A percentile compares a stretch with the other conserved stretches of the same genome.
These are phyloP conservation scores for Hydra vulgaris DNA, from an alignment of 30 jellyfish, hydroid and myxozoan species.

Conservation along the genomic window DNA sequence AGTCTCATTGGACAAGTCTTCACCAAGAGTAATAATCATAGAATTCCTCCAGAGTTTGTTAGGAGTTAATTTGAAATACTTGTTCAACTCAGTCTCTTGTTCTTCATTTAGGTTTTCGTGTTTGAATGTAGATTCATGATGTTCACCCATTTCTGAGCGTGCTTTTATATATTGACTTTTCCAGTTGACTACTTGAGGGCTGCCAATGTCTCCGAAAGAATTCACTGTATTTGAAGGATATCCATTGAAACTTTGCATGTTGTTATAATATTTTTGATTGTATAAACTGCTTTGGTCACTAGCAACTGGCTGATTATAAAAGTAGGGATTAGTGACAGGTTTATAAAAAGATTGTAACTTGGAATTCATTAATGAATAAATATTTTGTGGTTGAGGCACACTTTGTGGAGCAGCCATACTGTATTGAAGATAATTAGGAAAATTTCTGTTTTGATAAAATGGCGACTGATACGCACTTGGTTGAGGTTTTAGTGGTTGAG, in stretches of 20 bases:
- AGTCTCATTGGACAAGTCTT: constrained; percentile 6
- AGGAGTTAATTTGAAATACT: neutral
- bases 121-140: neutral
- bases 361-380: neutral
- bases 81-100: neutral
- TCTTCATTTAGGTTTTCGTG: neutral
- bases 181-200: constrained; percentile 27
- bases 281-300: neutral
- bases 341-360: neutral
- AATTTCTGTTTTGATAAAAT: neutral
- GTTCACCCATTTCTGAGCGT: constrained; percentile 7
- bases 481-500: neutral
- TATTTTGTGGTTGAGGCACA: neutral
- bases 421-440: neutral
- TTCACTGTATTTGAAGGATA: neutral
- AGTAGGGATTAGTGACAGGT: neutral
- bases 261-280: neutral
- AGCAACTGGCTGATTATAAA: neutral
- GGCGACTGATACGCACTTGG: neutral
- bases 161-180: neutral
- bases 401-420: neutral
- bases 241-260: neutral
- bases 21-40: constrained; percentile 2
- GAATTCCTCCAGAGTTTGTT: constrained; percentile 21
- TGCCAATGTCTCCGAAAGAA: constrained; percentile 16